phyloP scores from a whole-genome alignment of 1,140 invertebrate species.

The Monomorium pharaonis region DNA sequence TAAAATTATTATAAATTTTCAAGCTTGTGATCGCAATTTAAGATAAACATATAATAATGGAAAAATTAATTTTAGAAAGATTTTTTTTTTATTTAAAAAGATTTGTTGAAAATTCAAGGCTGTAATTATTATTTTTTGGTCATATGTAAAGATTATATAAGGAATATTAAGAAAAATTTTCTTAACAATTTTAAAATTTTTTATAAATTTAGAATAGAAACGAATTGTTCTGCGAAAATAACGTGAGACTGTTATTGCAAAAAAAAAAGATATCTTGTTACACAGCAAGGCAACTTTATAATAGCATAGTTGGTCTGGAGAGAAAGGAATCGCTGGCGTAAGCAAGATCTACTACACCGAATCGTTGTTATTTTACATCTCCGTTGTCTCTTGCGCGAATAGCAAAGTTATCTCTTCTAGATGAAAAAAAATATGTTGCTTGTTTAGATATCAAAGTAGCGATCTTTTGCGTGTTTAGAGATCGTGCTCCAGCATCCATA shows the following conservation, averaged over 20 bases:
- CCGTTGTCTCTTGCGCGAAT: neutral
- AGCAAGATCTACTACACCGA: slow-evolving; percentile 12
- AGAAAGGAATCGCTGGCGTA: slow-evolving; percentile 60
- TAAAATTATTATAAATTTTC: neutral
- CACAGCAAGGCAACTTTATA: slow-evolving; percentile 29
- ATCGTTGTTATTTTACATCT: slow-evolving; percentile 44
- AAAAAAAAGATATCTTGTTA: slow-evolving; percentile 12
- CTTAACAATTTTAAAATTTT: neutral
- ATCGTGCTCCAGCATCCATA: neutral
- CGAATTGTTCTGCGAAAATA: neutral
- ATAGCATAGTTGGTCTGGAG: slow-evolving; percentile 30
- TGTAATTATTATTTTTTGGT: neutral
- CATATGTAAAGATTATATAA: neutral
- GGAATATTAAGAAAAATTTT: neutral
- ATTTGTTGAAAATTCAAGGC: neutral
- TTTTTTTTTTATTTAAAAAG: too few relatives aligned
- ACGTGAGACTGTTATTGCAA: neutral
- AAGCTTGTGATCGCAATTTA: neutral
- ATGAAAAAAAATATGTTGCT: neutral
- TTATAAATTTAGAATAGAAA: neutral
- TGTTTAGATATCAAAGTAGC: neutral
- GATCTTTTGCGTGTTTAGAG: neutral
- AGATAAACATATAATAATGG: neutral
- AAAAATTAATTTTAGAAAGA: slow-evolving; percentile 7
- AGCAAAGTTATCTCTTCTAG: slow-evolving; percentile 1